Percentiles rank a stretch among this genome's conserved stretches.
phyloP scores from a whole-genome alignment of 2,113 vertebrate species.

The Reinhardtius hippoglossoides region DNA sequence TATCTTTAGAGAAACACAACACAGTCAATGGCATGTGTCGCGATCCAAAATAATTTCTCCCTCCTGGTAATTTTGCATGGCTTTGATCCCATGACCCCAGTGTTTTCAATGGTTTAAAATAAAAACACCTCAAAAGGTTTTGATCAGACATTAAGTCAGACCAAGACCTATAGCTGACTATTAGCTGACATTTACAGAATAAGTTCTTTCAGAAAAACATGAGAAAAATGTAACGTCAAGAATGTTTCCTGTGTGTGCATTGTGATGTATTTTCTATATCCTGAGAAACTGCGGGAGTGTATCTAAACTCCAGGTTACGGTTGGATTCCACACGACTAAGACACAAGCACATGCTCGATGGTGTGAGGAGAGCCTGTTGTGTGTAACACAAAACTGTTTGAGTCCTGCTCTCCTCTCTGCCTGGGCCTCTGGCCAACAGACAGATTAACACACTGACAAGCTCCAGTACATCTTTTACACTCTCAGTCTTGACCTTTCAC shows the following conservation, averaged over 20 bases:
- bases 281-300: slow-evolving; percentile 45
- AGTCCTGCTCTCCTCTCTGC: slow-evolving; percentile 64
- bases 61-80: neutral
- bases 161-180: too few species aligned
- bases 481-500: slow-evolving; percentile 59
- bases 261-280: slow-evolving; percentile 48
- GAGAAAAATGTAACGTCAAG: neutral
- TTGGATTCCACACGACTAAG: slow-evolving; percentile 46
- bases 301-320: slow-evolving; percentile 35
- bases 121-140: too few species aligned
- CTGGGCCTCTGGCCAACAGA: slow-evolving; percentile 67
- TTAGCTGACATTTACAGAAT: neutral
- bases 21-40: neutral
- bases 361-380: slow-evolving; percentile 71
- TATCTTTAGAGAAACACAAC: neutral
- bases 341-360: slow-evolving; percentile 44
- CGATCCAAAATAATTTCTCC: neutral
- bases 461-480: slow-evolving; percentile 55
- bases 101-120: neutral
- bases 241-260: neutral
- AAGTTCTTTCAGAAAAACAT: neutral
- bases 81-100: neutral
- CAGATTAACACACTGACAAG: slow-evolving; percentile 70
- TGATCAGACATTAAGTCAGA: too few species aligned
- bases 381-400: slow-evolving; percentile 60